These are phyloP conservation scores for Peucedramus taeniatus DNA, from an alignment of 2,113 vertebrate genomes.

Conservation along the genomic window DNA sequence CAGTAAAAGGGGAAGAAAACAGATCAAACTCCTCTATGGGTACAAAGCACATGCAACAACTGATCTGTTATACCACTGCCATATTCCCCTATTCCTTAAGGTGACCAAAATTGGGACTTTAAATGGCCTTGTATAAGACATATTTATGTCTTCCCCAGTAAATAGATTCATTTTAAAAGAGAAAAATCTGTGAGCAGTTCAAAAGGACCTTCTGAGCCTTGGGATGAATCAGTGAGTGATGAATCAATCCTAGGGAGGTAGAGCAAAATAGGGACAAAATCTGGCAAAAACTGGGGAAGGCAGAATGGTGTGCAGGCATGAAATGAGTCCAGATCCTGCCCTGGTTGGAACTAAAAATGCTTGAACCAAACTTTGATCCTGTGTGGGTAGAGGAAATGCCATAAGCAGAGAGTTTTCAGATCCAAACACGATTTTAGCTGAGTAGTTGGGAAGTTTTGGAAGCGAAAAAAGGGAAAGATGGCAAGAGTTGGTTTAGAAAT, in stretches of 20 bases:
- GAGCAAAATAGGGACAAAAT: neutral
- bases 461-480: neutral
- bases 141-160: neutral
- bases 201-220: neutral
- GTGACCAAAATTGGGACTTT: neutral
- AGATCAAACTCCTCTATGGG: neutral
- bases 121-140: neutral
- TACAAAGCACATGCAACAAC: neutral
- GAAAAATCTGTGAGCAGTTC: neutral
- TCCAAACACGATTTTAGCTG: neutral
- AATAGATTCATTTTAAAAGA: neutral
- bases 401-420: neutral
- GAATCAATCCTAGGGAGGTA: neutral
- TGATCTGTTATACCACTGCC: neutral
- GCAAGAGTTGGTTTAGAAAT: neutral
- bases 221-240: neutral
- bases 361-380: neutral
- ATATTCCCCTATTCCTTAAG: neutral
- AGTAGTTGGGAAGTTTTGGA: neutral
- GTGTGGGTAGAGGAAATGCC: neutral
- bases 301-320: neutral
- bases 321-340: neutral
- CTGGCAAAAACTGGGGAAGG: neutral
- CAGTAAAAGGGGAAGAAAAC: neutral
- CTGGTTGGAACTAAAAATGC: neutral